Evolutionary conservation across 2,113 vertebrate genomes (phyloP), one percentile per base, ranked within the genome.

Genomic region (Excalfactoria chinensis): DNA sequence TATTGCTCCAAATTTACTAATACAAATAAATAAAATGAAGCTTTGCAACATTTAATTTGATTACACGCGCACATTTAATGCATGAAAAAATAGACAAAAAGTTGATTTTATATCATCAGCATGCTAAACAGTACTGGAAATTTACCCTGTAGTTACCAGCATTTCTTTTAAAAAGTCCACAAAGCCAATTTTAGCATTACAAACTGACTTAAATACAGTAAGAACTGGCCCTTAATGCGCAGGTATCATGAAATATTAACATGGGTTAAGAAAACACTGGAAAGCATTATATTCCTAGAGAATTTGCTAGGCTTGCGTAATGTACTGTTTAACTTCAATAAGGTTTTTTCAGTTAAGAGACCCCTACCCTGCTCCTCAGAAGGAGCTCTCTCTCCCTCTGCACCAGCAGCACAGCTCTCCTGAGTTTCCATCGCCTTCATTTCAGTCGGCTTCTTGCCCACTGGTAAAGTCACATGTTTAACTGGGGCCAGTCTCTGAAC

Each of bases 221-320:
- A 35, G 43, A 95, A 86, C 58, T 15, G 30, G 44, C 80, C 35
- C 9, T 93, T 93, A 95, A 93, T 93, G 93, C 66, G 86, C 66
- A 75, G 53, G 60, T 86, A 96, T 87, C 89, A 95, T 92, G 84
- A 96, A 96, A 95, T 95, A 95, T 95, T 95, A 93, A 93, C 68
- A 73, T 9, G 41, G 4, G 51, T 76, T 70, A 76, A 92, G 66
- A 88, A 94, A 95, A 82, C 73, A 48, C 20, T 66, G 51, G 69
- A 78, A 89, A 91, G 69, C 40, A 90, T 76, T 94, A 88, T 71
- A 93, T 89, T 94, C 77, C 85, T 93, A 74, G 87, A 91, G 72
- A 79, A 93, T 95, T 80, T 88, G 83, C 85, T 68, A 93, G 40
- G 72, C 43, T 92, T 89, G 87, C 87, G 78, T 51, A 93, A 89